A percentile compares a stretch with the other conserved stretches of the same genome.
Evolutionary conservation across 2,113 vertebrate genomes (phyloP).

Genomic region (Sclerurus mexicanus): DNA sequence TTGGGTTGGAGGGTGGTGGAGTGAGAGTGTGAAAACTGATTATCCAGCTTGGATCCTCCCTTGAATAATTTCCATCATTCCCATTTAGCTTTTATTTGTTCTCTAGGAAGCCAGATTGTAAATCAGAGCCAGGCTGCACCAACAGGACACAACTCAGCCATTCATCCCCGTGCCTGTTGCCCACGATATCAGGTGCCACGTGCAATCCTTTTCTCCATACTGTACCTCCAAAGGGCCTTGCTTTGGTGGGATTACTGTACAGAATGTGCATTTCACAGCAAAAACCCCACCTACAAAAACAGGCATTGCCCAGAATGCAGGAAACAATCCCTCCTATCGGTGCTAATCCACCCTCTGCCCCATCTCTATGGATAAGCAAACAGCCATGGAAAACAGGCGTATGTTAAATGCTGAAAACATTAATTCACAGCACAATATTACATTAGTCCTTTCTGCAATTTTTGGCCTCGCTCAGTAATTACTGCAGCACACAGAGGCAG

Average conservation of each 20-base stretch:
- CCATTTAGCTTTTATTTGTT: slow-evolving; percentile 28
- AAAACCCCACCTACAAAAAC: background rate
- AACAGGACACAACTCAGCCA: background rate
- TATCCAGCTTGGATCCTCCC: slow-evolving; percentile 30
- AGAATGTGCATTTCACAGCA: background rate
- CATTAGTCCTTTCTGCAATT: background rate
- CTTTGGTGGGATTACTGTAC: background rate
- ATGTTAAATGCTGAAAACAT: rapidly evolving
- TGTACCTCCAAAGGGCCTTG: background rate
- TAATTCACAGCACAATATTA: background rate
- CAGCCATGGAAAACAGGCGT: background rate
- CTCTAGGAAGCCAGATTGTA: background rate
- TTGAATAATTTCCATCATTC: background rate
- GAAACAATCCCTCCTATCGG: background rate
- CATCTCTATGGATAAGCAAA: background rate
- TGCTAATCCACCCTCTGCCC: background rate
- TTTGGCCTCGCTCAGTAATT: background rate
- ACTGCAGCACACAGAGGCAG: background rate
- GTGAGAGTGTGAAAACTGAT: slow-evolving; percentile 1
- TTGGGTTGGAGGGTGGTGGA: background rate
- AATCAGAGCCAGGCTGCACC: background rate
- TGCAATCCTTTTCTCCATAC: background rate
- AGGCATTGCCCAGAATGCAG: background rate
- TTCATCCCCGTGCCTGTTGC: background rate
- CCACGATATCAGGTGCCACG: background rate